Evolutionary conservation across 2,888 invertebrate genomes (phyloP).

Genomic region (Andrena bucephala): DNA sequence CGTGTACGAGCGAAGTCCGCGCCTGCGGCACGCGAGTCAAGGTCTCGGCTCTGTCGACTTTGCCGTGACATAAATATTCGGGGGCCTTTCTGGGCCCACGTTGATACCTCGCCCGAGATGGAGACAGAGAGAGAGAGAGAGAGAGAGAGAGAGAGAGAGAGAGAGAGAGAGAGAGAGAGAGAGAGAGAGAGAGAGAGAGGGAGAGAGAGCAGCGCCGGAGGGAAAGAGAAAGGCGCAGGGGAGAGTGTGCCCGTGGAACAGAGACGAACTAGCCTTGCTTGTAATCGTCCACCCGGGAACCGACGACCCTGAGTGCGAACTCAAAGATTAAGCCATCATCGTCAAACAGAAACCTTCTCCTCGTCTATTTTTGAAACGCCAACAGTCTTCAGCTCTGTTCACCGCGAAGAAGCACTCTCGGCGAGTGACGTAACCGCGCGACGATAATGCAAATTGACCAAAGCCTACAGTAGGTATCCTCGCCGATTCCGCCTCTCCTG

Average conservation of each 20-base stretch:
- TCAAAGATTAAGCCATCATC: slow-evolving; percentile 64
- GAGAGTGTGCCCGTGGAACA: background rate
- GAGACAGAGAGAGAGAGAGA: slow-evolving; percentile 32
- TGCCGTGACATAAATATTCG: slow-evolving; percentile 82
- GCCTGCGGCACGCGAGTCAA: slow-evolving; percentile 77
- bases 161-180: slow-evolving; percentile 31
- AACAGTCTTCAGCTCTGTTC: slow-evolving; percentile 43
- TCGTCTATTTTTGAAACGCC: slow-evolving; percentile 61
- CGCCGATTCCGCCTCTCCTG: background rate
- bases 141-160: background rate
- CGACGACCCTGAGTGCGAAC: slow-evolving; percentile 62
- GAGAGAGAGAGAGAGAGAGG: slow-evolving; percentile 32
- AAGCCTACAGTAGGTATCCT: background rate
- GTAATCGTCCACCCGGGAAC: slow-evolving; percentile 56
- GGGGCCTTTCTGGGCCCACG: slow-evolving; percentile 59
- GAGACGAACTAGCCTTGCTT: slow-evolving; percentile 35
- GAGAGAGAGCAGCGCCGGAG: background rate
- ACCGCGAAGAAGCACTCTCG: slow-evolving; percentile 19
- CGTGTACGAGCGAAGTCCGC: slow-evolving; percentile 43
- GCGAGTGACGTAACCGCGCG: slow-evolving; percentile 37
- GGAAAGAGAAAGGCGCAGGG: background rate
- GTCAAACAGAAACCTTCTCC: slow-evolving; percentile 54
- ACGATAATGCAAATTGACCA: slow-evolving; percentile 11
- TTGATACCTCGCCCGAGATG: slow-evolving; percentile 52
- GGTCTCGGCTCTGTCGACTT: slow-evolving; percentile 76